These are phyloP conservation scores for Dynastes hyllus DNA, from an alignment of 2,888 invertebrate species.

Conservation along the genomic window DNA sequence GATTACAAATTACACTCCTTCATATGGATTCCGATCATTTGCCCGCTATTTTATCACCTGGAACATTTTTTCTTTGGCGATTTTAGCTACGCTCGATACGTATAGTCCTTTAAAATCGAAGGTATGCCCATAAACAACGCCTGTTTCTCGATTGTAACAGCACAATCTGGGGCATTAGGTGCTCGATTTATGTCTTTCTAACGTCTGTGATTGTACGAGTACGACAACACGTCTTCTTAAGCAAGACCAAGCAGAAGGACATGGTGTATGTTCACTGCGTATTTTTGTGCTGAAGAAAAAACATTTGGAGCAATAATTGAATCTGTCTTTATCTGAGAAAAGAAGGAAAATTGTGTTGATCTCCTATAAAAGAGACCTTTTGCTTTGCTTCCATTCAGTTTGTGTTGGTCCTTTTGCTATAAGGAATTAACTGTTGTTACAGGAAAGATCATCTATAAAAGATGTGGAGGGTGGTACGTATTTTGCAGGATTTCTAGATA, in stretches of 20 bases:
- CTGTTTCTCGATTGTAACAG: constrained; percentile 29
- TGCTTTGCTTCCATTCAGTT: constrained; percentile 16
- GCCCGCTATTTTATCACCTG: constrained; percentile 39
- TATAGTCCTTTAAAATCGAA: constrained; percentile 35
- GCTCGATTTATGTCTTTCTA: constrained; percentile 31
- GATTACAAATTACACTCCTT: constrained; percentile 15
- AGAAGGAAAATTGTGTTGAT: constrained; percentile 15
- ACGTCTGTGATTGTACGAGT: constrained; percentile 5
- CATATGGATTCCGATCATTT: constrained; percentile 18
- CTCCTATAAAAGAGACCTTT: constrained; percentile 39
- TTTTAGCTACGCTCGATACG: neutral
- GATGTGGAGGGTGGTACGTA: constrained; percentile 21
- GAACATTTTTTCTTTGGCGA: constrained; percentile 12
- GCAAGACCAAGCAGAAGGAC: constrained; percentile 35
- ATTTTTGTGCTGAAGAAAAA: constrained; percentile 34
- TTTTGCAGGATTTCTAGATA: neutral
- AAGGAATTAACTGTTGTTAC: constrained; percentile 7
- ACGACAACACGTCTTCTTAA: constrained; percentile 17
- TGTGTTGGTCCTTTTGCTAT: constrained; percentile 30
- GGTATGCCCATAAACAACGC: constrained; percentile 36
- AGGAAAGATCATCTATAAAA: neutral
- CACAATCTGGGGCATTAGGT: constrained; percentile 22
- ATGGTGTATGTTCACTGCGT: neutral
- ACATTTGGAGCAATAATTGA: constrained; percentile 29
- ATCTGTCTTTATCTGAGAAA: constrained; percentile 29